Percentiles rank a stretch among this genome's conserved stretches.
phyloP scores from a whole-genome alignment of 2,113 vertebrate genomes.

The Phalacrocorax pelagicus region DNA sequence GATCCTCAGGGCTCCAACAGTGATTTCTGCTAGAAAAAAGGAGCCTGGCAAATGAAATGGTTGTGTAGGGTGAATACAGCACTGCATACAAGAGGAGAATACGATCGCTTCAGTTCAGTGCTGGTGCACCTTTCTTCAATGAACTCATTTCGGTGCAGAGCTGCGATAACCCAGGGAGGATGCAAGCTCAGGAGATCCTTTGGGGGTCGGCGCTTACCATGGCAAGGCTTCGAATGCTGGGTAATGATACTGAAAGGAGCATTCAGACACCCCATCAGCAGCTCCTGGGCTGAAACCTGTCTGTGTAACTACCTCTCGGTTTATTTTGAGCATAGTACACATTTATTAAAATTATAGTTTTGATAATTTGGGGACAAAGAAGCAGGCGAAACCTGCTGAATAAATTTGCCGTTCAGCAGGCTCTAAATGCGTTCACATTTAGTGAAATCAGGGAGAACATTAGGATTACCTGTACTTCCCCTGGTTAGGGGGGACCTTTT shows the following conservation, averaged over 20 bases:
- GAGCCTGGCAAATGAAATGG: background rate
- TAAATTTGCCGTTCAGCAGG: background rate
- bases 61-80: background rate
- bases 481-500: background rate
- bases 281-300: background rate
- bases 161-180: background rate
- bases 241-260: background rate
- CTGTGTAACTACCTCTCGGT: background rate
- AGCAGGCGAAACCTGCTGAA: background rate
- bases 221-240: rapidly evolving
- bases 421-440: background rate
- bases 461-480: background rate
- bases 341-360: background rate
- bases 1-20: background rate
- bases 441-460: background rate
- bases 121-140: background rate
- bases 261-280: background rate
- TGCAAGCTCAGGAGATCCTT: background rate
- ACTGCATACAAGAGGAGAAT: background rate
- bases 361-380: background rate
- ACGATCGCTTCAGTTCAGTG: background rate
- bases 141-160: rapidly evolving
- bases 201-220: rapidly evolving
- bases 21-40: background rate
- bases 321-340: background rate